Evolutionary conservation across 1,140 invertebrate genomes (phyloP).

Genomic region (Plutomurus gul): DNA sequence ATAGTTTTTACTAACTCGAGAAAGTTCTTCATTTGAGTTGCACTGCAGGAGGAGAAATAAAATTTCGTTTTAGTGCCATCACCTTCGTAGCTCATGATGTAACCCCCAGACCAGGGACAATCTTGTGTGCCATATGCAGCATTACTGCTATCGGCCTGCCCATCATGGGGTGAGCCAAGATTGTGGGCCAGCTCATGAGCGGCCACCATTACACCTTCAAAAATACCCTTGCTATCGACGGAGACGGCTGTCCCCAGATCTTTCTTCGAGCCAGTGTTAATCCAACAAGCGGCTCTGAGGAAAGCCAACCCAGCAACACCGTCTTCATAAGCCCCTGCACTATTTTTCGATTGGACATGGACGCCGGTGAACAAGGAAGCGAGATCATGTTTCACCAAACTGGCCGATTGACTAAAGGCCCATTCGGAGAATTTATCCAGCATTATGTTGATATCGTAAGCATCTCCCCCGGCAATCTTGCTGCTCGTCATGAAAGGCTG

Average conservation of each 20-base stretch:
- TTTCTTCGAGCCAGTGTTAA: background rate
- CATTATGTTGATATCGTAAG: constrained; percentile 31
- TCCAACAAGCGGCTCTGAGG: constrained; percentile 2
- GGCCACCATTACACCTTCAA: background rate
- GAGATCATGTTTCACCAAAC: constrained; percentile 6
- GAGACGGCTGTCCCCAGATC: background rate
- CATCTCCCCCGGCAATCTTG: background rate
- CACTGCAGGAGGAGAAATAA: constrained; percentile 41
- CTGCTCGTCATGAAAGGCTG: constrained; percentile 7
- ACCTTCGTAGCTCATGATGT: constrained; percentile 46
- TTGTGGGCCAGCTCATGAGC: constrained; percentile 32
- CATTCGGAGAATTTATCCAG: background rate
- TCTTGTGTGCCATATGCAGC: background rate
- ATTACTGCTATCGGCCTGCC: background rate
- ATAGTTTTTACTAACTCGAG: background rate
- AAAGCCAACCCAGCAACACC: constrained; percentile 34
- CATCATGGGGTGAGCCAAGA: constrained; percentile 21
- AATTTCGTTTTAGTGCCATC: constrained; percentile 37
- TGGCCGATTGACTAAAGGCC: background rate
- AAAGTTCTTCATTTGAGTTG: constrained; percentile 34
- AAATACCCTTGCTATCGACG: background rate
- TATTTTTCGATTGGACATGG: constrained; percentile 9
- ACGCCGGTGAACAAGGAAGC: constrained; percentile 5
- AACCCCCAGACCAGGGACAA: constrained; percentile 36
- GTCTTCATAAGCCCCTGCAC: background rate